Percentiles rank a stretch among this genome's conserved stretches.
These are phyloP conservation scores for Fistularia commersonii DNA, from an alignment of 2,797 vertebrate species.

Conservation along the genomic window DNA sequence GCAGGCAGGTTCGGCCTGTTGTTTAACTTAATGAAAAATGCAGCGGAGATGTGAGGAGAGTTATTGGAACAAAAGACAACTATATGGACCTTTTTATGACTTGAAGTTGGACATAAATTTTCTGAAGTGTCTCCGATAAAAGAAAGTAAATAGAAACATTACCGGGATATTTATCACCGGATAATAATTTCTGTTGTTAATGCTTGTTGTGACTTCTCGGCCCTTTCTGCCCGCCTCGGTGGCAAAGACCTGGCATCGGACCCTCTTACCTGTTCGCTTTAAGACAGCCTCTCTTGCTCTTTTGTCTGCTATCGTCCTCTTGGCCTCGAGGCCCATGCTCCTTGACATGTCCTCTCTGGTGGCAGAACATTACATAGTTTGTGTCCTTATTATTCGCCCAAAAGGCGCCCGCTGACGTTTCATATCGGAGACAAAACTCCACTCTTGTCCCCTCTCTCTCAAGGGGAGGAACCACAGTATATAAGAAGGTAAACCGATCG, in stretches of 20 bases:
- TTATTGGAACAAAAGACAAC: too few species aligned
- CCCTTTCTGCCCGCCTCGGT: background rate
- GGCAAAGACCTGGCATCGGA: conserved; percentile 5
- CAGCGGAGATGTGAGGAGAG: too few species aligned
- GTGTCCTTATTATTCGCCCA: conserved; percentile 89
- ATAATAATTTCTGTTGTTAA: conserved; percentile 5
- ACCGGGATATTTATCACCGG: background rate
- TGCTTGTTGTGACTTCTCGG: background rate
- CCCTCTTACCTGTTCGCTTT: conserved; percentile 84
- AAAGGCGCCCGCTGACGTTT: conserved; percentile 83
- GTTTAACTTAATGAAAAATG: conserved; percentile 18
- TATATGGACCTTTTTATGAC: too few species aligned
- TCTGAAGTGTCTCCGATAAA: too few species aligned
- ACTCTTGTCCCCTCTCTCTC: conserved; percentile 78
- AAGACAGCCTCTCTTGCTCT: conserved; percentile 88
- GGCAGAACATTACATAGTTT: conserved; percentile 89
- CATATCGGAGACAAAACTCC: conserved; percentile 93
- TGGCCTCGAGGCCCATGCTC: conserved; percentile 51
- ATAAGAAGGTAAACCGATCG: conserved; percentile 88
- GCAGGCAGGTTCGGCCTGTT: conserved; percentile 2
- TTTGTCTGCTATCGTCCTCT: conserved; percentile 62
- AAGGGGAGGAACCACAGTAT: conserved; percentile 83
- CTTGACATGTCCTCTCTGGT: conserved; percentile 73
- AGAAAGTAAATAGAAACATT: too few species aligned
- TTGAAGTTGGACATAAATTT: too few species aligned